phyloP scores from a whole-genome alignment of 2,797 vertebrate species.

The Pipistrellus nathusii region DNA sequence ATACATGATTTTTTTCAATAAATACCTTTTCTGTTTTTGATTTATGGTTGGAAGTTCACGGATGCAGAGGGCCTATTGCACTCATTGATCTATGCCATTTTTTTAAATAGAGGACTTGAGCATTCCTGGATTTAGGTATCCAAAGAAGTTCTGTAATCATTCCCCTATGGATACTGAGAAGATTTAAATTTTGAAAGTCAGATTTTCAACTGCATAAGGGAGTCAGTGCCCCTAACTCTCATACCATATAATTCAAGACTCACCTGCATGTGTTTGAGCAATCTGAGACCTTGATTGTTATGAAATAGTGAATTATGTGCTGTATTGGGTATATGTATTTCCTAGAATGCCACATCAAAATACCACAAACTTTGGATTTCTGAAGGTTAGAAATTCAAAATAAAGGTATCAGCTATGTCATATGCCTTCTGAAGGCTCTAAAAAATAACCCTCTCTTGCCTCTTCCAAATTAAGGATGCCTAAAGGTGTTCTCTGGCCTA shows the following conservation, averaged over 20 bases:
- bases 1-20: neutral
- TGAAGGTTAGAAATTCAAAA: neutral
- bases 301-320: neutral
- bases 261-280: neutral
- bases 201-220: neutral
- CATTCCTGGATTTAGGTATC: neutral
- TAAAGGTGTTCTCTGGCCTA: neutral
- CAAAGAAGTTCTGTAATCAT: neutral
- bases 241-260: neutral
- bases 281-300: neutral
- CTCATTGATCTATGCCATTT: neutral
- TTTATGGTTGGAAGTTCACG: neutral
- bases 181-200: neutral
- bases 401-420: neutral
- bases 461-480: neutral
- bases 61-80: neutral
- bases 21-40: neutral
- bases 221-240: neutral
- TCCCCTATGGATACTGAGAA: neutral
- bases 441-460: neutral
- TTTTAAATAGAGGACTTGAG: neutral
- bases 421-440: neutral
- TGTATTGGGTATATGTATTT: neutral
- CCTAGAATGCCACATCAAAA: neutral
- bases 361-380: neutral